Conservation (phyloP, 2,797 vertebrate species). For the Odontamblyopus lacepedii region DNA sequence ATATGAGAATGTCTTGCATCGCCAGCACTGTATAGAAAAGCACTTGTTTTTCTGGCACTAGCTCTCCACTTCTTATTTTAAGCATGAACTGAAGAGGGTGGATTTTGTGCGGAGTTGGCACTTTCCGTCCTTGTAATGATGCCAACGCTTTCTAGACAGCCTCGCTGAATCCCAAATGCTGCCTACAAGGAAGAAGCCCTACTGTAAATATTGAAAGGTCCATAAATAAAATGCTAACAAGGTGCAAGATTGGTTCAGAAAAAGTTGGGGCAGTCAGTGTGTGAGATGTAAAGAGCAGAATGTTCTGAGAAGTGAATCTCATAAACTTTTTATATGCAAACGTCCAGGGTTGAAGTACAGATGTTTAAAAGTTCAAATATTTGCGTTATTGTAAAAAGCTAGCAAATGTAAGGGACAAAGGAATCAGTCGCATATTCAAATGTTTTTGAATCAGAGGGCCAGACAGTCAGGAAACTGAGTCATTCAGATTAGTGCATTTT, state of each 20-base stretch:
- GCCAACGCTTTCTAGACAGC: slow-evolving; percentile 22
- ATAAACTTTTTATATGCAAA: not conserved
- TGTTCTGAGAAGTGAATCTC: not conserved
- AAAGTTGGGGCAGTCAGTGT: not conserved
- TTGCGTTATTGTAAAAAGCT: too few species aligned
- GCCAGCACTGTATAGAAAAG: not conserved
- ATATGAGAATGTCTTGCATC: not conserved
- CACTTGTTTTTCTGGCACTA: slow-evolving; percentile 7
- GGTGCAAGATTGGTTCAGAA: not conserved
- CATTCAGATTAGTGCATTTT: too few species aligned
- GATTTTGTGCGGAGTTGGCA: slow-evolving; percentile 23
- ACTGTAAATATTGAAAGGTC: slow-evolving; percentile 17
- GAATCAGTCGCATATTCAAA: too few species aligned
- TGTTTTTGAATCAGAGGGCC: too few species aligned
- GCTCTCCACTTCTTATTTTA: not conserved
- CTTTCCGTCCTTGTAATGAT: slow-evolving; percentile 14
- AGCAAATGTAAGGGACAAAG: too few species aligned
- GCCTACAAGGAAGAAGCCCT: slow-evolving; percentile 1
- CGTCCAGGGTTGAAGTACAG: not conserved
- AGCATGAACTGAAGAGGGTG: slow-evolving; percentile 7
- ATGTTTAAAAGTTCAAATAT: not conserved
- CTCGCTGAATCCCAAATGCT: slow-evolving; percentile 23
- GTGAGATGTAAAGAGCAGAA: not conserved
- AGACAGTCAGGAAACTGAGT: too few species aligned
- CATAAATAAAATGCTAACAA: slow-evolving; percentile 17